These are phyloP conservation scores for Cotesia congregata DNA, from an alignment of 2,888 invertebrate species.

Conservation along the genomic window DNA sequence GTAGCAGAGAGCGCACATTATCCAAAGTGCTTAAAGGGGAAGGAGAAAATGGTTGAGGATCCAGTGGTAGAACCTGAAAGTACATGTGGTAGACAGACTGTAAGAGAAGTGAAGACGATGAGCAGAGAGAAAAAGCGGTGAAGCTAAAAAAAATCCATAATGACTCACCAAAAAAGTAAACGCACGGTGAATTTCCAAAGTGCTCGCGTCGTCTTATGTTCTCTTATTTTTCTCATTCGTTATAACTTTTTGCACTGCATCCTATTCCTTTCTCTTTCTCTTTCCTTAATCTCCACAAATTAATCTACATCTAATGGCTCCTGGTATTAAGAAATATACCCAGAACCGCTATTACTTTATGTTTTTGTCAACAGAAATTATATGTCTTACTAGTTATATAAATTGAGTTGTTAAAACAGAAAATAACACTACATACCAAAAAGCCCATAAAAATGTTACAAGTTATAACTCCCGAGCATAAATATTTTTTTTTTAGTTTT, in stretches of 20 bases:
- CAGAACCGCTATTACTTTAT: conserved; percentile 2
- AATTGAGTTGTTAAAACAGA: conserved; percentile 22
- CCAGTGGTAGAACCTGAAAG: conserved; percentile 38
- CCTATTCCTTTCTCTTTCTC: too few relatives aligned
- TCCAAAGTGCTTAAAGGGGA: conserved; percentile 57
- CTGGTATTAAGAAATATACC: conserved; percentile 4
- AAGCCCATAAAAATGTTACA: neutral
- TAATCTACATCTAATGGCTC: conserved; percentile 33
- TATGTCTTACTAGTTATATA: conserved; percentile 18
- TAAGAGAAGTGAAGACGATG: conserved; percentile 30
- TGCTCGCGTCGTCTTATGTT: conserved; percentile 35
- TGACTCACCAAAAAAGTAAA: conserved; percentile 50
- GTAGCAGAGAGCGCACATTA: conserved; percentile 64
- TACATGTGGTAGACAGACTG: conserved; percentile 32
- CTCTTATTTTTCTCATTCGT: conserved; percentile 36
- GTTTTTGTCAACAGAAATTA: conserved; percentile 18
- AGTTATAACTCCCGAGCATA: conserved; percentile 7
- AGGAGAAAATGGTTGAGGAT: conserved; percentile 47
- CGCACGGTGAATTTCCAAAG: conserved; percentile 34
- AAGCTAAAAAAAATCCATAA: conserved; percentile 50
- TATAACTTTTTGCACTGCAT: conserved; percentile 13
- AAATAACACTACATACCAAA: neutral
- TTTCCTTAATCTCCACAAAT: conserved; percentile 21
- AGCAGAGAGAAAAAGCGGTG: conserved; percentile 43
- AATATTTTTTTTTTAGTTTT: conserved; percentile 24